These are phyloP conservation scores for Eucera pruinosa DNA, from an alignment of 2,888 invertebrate genomes.

Conservation along the genomic window DNA sequence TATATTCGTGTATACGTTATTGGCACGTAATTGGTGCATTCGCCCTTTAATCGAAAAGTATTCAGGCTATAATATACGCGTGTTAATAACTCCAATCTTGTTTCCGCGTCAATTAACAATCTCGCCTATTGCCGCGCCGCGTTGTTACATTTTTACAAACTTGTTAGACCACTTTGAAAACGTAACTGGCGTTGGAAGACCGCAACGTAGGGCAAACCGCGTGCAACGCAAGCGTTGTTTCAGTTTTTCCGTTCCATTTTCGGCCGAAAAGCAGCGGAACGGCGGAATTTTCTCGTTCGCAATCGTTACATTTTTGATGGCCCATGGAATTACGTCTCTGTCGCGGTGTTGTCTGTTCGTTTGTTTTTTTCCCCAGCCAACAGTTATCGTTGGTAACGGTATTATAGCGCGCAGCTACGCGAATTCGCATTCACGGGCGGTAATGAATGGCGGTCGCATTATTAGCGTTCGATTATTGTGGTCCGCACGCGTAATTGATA, in stretches of 20 bases:
- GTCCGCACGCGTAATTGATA: constrained; percentile 35
- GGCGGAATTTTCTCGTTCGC: constrained; percentile 2
- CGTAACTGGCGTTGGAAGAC: neutral
- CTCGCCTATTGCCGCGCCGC: no score
- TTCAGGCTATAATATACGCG: no score
- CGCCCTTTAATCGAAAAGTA: no score
- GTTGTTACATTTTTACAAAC: neutral
- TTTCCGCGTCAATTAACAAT: no score
- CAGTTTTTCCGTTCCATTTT: neutral
- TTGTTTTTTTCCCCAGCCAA: constrained; percentile 14
- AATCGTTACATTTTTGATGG: constrained; percentile 7
- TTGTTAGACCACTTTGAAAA: neutral
- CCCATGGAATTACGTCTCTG: neutral
- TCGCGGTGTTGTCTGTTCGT: neutral
- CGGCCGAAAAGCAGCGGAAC: neutral
- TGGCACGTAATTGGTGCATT: no score
- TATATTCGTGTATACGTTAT: no score
- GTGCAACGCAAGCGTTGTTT: neutral
- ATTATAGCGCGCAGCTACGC: constrained; percentile 11
- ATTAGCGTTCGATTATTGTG: constrained; percentile 31
- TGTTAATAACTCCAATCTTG: no score
- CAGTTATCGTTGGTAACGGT: constrained; percentile 25
- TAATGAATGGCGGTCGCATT: constrained; percentile 36
- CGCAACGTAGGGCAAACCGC: no score
- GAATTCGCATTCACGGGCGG: constrained; percentile 26